phyloP scores from a whole-genome alignment of 2,113 vertebrate genomes.

The Tachysurus vachellii region DNA sequence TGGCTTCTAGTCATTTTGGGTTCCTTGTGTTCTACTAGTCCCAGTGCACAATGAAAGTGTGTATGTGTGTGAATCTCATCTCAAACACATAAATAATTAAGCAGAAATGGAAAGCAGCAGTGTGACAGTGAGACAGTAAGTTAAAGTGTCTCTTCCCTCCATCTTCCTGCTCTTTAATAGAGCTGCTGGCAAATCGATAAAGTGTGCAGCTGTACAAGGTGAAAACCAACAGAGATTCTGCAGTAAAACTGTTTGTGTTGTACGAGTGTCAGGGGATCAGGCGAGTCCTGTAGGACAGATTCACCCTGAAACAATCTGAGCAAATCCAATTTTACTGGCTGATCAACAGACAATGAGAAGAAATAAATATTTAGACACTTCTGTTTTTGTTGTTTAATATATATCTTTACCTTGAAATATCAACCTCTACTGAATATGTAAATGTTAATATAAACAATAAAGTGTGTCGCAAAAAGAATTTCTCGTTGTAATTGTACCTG shows the following conservation, averaged over 20 bases:
- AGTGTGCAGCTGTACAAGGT: slow-evolving; percentile 17
- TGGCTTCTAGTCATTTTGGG: background rate
- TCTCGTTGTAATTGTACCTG: too few species aligned
- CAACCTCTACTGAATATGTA: too few species aligned
- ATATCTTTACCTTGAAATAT: background rate
- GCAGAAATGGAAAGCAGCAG: slow-evolving; percentile 66
- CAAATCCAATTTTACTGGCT: background rate
- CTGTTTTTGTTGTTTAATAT: background rate
- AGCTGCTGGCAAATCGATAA: slow-evolving; percentile 44
- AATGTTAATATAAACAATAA: too few species aligned
- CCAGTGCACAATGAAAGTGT: background rate
- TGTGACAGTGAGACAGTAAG: slow-evolving; percentile 68
- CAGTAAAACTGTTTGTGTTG: slow-evolving; percentile 30
- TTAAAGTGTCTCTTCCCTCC: slow-evolving; percentile 41
- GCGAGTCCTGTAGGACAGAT: slow-evolving; percentile 1
- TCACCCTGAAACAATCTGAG: slow-evolving; percentile 2
- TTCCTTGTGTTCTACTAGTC: background rate
- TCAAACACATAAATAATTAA: slow-evolving; percentile 76
- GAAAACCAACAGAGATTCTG: slow-evolving; percentile 20
- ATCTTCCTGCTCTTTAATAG: slow-evolving; percentile 39
- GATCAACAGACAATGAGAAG: background rate
- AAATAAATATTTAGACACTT: background rate
- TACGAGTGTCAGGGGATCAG: slow-evolving; percentile 9
- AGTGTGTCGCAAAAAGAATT: too few species aligned
- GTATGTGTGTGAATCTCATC: slow-evolving; percentile 62